Evolutionary conservation across 2,888 invertebrate genomes (phyloP).

Genomic region (Amphiduros pacificus): DNA sequence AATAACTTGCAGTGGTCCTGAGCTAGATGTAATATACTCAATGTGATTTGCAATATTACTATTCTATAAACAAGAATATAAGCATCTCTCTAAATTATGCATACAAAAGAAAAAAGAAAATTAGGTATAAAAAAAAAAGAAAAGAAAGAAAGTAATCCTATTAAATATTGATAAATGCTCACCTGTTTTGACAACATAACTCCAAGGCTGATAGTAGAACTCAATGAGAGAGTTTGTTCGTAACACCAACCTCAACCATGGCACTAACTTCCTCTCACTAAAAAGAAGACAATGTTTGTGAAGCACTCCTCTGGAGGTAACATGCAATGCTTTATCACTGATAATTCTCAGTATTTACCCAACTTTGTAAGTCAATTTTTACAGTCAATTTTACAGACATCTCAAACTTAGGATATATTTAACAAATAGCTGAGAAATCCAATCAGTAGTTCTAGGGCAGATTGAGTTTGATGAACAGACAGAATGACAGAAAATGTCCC

Average conservation of each 20-base stretch:
- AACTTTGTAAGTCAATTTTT: too few relatives aligned
- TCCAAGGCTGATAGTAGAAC: slow-evolving; percentile 70
- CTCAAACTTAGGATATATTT: too few relatives aligned
- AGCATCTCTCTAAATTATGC: neutral
- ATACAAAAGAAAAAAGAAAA: neutral
- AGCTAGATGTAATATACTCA: too few relatives aligned
- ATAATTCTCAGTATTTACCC: too few relatives aligned
- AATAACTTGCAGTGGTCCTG: too few relatives aligned
- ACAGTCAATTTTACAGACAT: too few relatives aligned
- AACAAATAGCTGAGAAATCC: too few relatives aligned
- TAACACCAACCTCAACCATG: slow-evolving; percentile 92
- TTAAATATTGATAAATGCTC: slow-evolving; percentile 57
- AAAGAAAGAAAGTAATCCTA: neutral
- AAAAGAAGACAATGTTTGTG: slow-evolving; percentile 38
- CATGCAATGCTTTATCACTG: too few relatives aligned
- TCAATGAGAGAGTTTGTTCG: slow-evolving; percentile 69
- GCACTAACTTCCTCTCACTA: slow-evolving; percentile 85
- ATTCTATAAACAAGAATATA: neutral
- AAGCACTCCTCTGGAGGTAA: neutral
- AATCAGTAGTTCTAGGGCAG: too few relatives aligned
- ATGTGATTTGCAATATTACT: too few relatives aligned
- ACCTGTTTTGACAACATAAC: slow-evolving; percentile 93
- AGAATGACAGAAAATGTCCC: too few relatives aligned
- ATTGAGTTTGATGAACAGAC: too few relatives aligned
- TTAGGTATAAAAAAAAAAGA: neutral